Conservation (phyloP, 2,888 invertebrate species). For the Ormyrus thymus region DNA sequence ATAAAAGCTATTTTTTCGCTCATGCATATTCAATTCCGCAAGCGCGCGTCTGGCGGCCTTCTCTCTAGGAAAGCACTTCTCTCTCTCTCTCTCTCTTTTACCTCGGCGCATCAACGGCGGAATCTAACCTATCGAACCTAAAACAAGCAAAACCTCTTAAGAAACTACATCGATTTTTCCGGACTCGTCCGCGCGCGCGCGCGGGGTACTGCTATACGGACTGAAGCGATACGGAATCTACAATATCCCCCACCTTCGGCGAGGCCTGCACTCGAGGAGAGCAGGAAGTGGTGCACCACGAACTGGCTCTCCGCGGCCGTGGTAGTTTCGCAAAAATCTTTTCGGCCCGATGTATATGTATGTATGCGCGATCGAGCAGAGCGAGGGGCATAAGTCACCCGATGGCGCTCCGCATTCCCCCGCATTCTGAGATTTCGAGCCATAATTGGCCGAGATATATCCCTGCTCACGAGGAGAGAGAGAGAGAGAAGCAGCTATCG, state of each 20-base stretch:
- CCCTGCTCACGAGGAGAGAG: constrained; percentile 11
- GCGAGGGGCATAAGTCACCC: constrained; percentile 19
- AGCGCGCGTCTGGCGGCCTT: no score
- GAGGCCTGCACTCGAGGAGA: no score
- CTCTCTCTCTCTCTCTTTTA: not conserved
- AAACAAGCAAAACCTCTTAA: constrained; percentile 37
- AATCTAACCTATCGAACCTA: constrained; percentile 38
- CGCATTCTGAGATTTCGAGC: constrained; percentile 19
- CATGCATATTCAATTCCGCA: constrained; percentile 14
- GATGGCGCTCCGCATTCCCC: not conserved
- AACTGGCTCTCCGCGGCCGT: no score
- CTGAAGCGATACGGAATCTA: constrained; percentile 33
- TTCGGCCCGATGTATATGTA: constrained; percentile 2
- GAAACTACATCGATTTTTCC: constrained; percentile 21
- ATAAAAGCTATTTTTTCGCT: not conserved
- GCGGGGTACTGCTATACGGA: not conserved
- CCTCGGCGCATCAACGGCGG: not conserved
- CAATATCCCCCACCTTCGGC: not conserved
- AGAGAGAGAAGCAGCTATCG: not conserved
- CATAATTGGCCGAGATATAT: constrained; percentile 44
- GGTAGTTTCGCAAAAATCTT: constrained; percentile 37
- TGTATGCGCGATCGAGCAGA: not conserved
- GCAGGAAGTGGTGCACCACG: constrained; percentile 17
- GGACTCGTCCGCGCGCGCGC: not conserved
- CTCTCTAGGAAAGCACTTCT: not conserved